Evolutionary conservation across 2,797 vertebrate species (phyloP).

Genomic region (Chaetodon trifasciatus): DNA sequence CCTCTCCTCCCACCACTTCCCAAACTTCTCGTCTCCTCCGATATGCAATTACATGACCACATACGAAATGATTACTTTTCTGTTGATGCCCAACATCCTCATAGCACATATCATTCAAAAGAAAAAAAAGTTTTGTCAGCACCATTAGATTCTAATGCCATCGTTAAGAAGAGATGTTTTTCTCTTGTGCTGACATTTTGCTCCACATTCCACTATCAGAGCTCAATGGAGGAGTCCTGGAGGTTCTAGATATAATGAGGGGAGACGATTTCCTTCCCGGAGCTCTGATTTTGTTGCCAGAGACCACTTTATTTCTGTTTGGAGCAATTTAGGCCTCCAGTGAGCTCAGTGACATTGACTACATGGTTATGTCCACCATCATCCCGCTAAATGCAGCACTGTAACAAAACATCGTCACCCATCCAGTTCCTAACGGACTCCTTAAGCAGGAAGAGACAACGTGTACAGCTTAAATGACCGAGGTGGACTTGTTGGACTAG

Average conservation of each 20-base stretch:
- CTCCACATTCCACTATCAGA: constrained; percentile 47
- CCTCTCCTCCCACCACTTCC: constrained; percentile 21
- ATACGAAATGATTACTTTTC: constrained; percentile 37
- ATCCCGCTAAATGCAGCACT: constrained; percentile 43
- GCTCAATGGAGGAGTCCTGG: constrained; percentile 51
- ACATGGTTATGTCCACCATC: constrained; percentile 27
- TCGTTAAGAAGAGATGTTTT: constrained; percentile 14
- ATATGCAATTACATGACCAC: constrained; percentile 78
- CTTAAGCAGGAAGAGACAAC: constrained; percentile 35
- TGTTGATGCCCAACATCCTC: constrained; percentile 21
- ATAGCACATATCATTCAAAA: constrained; percentile 26
- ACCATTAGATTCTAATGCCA: constrained; percentile 15
- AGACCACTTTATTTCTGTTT: constrained; percentile 23
- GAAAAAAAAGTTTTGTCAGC: constrained; percentile 2
- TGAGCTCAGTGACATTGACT: constrained; percentile 58
- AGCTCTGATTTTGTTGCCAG: constrained; percentile 32
- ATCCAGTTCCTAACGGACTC: constrained; percentile 33
- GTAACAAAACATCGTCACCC: constrained; percentile 25
- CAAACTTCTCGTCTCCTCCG: constrained; percentile 43
- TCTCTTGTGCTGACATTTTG: constrained; percentile 31
- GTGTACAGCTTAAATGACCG: constrained; percentile 65
- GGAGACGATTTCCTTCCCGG: neutral
- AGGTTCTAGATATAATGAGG: constrained; percentile 25
- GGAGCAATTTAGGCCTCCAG: constrained; percentile 37
- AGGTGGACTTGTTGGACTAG: constrained; percentile 28